phyloP scores from a whole-genome alignment of 2,797 vertebrate genomes.

The Hafferia zeledoni region DNA sequence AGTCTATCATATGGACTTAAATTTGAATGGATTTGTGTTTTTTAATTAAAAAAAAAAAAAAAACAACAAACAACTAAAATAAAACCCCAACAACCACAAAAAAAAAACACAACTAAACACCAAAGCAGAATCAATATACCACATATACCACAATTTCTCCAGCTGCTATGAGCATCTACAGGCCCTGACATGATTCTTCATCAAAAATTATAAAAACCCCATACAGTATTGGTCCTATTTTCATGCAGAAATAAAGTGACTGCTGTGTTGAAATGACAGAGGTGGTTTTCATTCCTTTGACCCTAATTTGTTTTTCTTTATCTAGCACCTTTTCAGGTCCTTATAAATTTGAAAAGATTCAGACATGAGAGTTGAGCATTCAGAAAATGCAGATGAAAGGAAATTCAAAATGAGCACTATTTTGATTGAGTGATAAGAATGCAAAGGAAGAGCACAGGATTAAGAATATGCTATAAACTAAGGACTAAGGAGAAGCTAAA shows the following conservation, averaged over 20 bases:
- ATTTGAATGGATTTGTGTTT: not conserved
- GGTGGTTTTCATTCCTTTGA: not conserved
- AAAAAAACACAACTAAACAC: no score
- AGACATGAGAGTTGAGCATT: not conserved
- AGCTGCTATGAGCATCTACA: not conserved
- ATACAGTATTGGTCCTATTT: not conserved
- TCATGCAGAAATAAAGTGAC: not conserved
- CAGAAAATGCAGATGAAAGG: not conserved
- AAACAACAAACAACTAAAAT: no score
- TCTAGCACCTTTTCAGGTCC: not conserved
- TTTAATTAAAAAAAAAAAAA: not conserved
- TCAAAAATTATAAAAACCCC: not conserved
- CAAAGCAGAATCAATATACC: accelerated
- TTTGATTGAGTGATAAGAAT: not conserved
- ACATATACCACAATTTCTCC: not conserved
- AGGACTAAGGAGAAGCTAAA: not conserved
- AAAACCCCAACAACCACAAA: no score
- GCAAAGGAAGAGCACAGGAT: not conserved
- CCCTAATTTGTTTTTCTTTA: not conserved
- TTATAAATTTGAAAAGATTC: not conserved
- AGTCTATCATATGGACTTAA: not conserved
- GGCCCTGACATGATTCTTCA: not conserved
- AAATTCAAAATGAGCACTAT: not conserved
- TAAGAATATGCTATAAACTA: not conserved
- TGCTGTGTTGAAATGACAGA: not conserved